Conservation (phyloP, 2,113 vertebrate species). For the Taxidea taxus region DNA sequence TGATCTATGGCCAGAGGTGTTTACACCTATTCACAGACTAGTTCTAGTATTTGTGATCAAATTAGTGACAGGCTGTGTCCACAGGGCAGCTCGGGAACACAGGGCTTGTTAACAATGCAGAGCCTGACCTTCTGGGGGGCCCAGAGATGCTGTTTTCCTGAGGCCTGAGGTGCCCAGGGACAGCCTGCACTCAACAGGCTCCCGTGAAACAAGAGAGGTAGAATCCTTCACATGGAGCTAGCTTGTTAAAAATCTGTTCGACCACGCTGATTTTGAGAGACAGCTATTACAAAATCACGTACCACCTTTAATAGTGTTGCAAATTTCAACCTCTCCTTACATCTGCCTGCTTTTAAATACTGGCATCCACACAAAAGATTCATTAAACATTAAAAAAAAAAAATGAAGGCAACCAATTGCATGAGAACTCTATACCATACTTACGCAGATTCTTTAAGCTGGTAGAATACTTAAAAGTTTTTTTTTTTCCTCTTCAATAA, state of each 20-base stretch:
- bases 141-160: neutral
- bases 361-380: neutral
- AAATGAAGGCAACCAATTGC: neutral
- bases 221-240: neutral
- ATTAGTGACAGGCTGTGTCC: neutral
- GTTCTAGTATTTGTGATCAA: neutral
- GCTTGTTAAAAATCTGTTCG: neutral
- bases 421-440: neutral
- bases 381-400: neutral
- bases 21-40: neutral
- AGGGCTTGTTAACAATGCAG: neutral
- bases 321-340: neutral
- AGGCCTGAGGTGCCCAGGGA: neutral
- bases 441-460: constrained; percentile 12
- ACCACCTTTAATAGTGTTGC: neutral
- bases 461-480: neutral
- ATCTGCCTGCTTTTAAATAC: neutral
- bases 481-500: neutral
- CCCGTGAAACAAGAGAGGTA: neutral
- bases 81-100: neutral
- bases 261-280: neutral
- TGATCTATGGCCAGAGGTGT: neutral
- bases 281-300: neutral
- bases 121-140: neutral
- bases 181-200: neutral